Evolutionary conservation across 2,797 vertebrate species (phyloP).

Genomic region (Cottoperca gobio): DNA sequence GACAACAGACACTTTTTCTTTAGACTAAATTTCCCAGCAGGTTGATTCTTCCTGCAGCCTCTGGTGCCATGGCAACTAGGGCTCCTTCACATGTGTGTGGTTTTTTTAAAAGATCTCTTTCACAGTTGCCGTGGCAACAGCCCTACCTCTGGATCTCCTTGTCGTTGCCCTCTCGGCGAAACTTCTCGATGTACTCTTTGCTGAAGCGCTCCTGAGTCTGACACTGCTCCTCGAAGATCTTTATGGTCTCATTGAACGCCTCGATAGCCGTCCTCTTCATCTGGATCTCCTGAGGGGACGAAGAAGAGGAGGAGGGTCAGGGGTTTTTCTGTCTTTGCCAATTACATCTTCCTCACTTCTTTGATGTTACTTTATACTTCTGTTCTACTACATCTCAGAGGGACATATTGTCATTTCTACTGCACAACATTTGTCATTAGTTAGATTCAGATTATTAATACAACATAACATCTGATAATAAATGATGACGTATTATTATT

Average conservation of each 20-base stretch:
- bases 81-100: neutral
- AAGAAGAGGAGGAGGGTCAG: neutral
- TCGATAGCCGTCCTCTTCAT: slow-evolving; percentile 99
- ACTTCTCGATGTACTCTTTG: slow-evolving; percentile 93
- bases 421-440: too few species aligned
- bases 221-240: slow-evolving; percentile 99
- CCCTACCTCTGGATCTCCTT: slow-evolving; percentile 92
- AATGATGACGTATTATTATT: too few species aligned
- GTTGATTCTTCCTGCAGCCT: slow-evolving; percentile 10
- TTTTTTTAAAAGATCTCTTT: neutral
- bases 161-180: slow-evolving; percentile 91
- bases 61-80: slow-evolving; percentile 46
- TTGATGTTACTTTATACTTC: too few species aligned
- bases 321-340: too few species aligned
- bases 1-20: neutral
- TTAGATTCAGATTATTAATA: too few species aligned
- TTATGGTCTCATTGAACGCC: slow-evolving; percentile 99
- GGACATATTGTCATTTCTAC: too few species aligned
- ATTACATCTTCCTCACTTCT: too few species aligned
- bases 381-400: too few species aligned
- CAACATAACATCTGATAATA: too few species aligned
- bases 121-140: slow-evolving; percentile 45
- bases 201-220: slow-evolving; percentile 98
- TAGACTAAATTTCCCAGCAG: slow-evolving; percentile 9
- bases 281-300: slow-evolving; percentile 91